Conservation (phyloP, 2,797 vertebrate genomes). For the Adrianichthys oophorus region DNA sequence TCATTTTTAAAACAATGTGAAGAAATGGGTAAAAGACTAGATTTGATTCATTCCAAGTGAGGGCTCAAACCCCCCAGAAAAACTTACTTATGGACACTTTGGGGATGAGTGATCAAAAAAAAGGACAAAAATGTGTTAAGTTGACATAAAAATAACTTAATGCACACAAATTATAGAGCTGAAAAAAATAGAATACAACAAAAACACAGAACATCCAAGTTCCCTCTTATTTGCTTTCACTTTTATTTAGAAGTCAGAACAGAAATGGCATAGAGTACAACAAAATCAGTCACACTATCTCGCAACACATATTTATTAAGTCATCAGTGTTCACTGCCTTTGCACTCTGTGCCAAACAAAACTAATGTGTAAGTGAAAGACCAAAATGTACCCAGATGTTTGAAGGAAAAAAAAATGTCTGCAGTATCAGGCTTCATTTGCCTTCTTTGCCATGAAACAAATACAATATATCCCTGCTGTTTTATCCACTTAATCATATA, state of each 20-base stretch:
- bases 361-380: not conserved
- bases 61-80: too few species aligned
- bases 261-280: conserved; percentile 39
- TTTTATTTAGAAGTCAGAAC: conserved; percentile 46
- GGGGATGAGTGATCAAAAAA: not conserved
- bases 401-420: not conserved
- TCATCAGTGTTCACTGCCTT: conserved; percentile 8
- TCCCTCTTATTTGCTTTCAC: conserved; percentile 43
- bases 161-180: not conserved
- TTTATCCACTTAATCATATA: not conserved
- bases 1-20: not conserved
- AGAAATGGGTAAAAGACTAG: not conserved
- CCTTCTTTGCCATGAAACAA: not conserved
- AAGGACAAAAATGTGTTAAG: conserved; percentile 4
- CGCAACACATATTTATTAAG: conserved; percentile 6
- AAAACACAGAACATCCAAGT: conserved; percentile 19
- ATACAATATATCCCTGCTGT: too few species aligned
- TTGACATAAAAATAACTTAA: conserved; percentile 35
- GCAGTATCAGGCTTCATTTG: not conserved
- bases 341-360: not conserved
- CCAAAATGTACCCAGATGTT: not conserved
- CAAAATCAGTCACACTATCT: conserved; percentile 33
- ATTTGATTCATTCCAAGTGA: not conserved
- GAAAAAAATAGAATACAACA: not conserved
- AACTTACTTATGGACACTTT: not conserved